Percentiles rank a stretch among this genome's conserved stretches.
These are phyloP conservation scores for Characodon lateralis DNA, from an alignment of 2,797 vertebrate species.

Conservation along the genomic window DNA sequence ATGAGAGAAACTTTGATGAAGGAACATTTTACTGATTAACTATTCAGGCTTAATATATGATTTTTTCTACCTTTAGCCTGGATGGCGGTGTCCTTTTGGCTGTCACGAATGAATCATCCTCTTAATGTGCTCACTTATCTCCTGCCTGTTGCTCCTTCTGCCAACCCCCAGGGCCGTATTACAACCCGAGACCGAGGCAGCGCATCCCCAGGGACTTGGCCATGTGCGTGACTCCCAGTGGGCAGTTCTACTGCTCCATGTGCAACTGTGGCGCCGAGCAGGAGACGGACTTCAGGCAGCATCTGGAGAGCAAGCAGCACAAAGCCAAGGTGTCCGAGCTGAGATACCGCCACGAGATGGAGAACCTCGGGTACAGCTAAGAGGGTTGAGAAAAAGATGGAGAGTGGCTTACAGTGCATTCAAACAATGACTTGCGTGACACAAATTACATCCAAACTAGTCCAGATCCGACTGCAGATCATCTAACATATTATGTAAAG, in stretches of 20 bases:
- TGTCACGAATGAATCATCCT: conserved; percentile 4
- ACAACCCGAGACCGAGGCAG: conserved; percentile 93
- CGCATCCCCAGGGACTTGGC: conserved; percentile 95
- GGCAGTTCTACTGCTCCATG: conserved; percentile 99
- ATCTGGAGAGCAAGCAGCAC: conserved; percentile 98
- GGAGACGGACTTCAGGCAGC: conserved; percentile 94
- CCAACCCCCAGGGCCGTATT: conserved; percentile 88
- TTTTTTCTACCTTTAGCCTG: background rate
- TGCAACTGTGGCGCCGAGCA: conserved; percentile 95
- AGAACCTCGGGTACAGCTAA: conserved; percentile 95
- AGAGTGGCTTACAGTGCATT: conserved; percentile 8
- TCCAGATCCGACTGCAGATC: conserved; percentile 48
- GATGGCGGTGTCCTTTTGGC: background rate
- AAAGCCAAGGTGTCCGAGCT: conserved; percentile 97
- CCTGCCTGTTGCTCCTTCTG: background rate
- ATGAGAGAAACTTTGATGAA: too few species aligned
- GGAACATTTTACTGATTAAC: too few species aligned
- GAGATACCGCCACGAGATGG: conserved; percentile 96
- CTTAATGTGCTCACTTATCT: background rate
- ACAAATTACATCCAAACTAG: conserved; percentile 22
- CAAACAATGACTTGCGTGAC: conserved; percentile 20
- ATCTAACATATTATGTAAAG: conserved; percentile 37
- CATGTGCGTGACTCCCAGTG: conserved; percentile 98
- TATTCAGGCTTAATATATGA: background rate
- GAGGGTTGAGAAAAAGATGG: conserved; percentile 7